Base-by-base conservation (phyloP, 2,797 vertebrate genomes). In the Clangula hyemalis region DNA sequence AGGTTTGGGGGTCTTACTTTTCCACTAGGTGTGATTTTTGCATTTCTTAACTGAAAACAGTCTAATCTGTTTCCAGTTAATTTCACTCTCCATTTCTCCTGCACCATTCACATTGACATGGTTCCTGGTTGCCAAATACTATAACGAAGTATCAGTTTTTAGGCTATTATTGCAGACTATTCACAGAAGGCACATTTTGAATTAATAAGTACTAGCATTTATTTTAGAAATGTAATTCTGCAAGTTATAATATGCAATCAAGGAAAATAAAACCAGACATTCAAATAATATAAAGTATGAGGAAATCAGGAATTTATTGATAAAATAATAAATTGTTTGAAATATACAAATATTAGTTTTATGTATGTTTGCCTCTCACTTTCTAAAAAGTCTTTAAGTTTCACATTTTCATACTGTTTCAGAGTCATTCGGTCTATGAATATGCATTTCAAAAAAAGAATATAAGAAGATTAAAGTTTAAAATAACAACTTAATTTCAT, bases 41-140 rank as follows among this genome's bases (percentile, higher is more conserved):
- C 22, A 28, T 79, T 92, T 88, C 60, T 76, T 86, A 64, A 18
- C 5, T 68, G 47, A 65, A 74, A 94, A 76, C 3, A 49, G 4
- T 54, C 25, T 73, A 25, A 51, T 32, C 21, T 24, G 28, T 71
- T 93, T 74, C 22, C 30, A 86, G 39, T 61, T 86, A 95, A 95
- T 96, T 94, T 96, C 71, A 85, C 77, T 93, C 76, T 94, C 70
- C 64, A 65, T 91, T 95, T 87, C 71, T 74, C 30, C 85, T 76
- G 17, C 17, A 58, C 71, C 12, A 62, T 61, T 71, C 80, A 61
- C 16, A 71, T n/a, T 0, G 17, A 68, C 30, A 81, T 16, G 9
- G 47, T 73, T 89, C 79, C 70, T 84, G 24, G 3, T 24, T 73
- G 64, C 38, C 13, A 81, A 90, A 62, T 39, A 64, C 11, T 66